A percentile compares a stretch with the other conserved stretches of the same genome.
phyloP scores from a whole-genome alignment of 2,888 invertebrate genomes.

The Drosophila robusta region DNA sequence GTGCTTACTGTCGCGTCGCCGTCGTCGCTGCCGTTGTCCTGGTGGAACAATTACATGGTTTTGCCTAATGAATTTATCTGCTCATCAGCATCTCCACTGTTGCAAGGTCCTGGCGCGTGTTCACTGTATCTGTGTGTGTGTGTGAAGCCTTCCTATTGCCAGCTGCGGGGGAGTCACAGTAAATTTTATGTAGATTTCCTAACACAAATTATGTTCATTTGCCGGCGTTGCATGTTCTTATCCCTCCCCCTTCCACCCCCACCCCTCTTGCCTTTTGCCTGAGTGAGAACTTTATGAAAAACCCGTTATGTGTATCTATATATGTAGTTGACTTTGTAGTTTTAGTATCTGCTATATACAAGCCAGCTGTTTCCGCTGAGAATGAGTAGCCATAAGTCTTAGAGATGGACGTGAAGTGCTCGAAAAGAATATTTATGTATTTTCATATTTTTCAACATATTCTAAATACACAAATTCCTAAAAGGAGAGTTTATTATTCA shows the following conservation, averaged over 20 bases:
- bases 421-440: no score
- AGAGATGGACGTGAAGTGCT: constrained; percentile 25
- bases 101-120: constrained; percentile 44
- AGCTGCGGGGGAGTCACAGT: constrained; percentile 61
- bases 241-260: constrained; percentile 25
- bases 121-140: constrained; percentile 12
- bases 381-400: constrained; percentile 38
- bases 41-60: constrained; percentile 84
- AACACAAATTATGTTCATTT: constrained; percentile 83
- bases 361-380: constrained; percentile 38
- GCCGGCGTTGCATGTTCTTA: constrained; percentile 68
- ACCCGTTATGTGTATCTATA: constrained; percentile 36
- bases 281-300: constrained; percentile 74
- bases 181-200: constrained; percentile 84
- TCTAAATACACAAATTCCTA: no score
- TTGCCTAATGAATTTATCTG: constrained; percentile 85
- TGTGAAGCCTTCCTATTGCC: constrained; percentile 24
- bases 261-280: background rate
- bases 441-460: no score
- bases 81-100: constrained; percentile 81
- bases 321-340: constrained; percentile 4
- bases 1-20: constrained; percentile 57
- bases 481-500: no score
- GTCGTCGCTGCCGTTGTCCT: constrained; percentile 67
- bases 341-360: constrained; percentile 3